Evolutionary conservation across 30 jellyfish, hydroid and myxozoan genomes (phyloP), one percentile per base, ranked within the genome.

Genomic region (Hydractinia echinata): DNA sequence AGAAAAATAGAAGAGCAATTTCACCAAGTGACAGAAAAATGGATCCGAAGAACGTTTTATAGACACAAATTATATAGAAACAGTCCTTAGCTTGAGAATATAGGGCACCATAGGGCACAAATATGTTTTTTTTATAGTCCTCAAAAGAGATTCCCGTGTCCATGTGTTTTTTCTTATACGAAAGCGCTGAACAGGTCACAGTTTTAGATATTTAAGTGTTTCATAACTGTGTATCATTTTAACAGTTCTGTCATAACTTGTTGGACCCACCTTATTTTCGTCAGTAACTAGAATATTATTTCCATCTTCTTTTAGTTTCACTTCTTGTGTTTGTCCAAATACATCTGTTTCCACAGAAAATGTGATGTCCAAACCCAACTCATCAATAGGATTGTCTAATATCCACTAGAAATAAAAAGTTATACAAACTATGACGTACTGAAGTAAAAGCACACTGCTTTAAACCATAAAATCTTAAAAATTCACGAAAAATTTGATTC

Each of bases 271-370:
- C 96, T 94, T 94, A 79, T 94, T 94, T 19, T 72, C 94, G n/a
- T 94, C 96, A 1, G 95, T 94, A 14, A 94, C 99, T 56, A 73
- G 49, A 19, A 85, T 66, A 55, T 77, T 81, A 53, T 72, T 52
- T 53, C 99, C 99, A 13, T 89, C 85, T 2, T 95, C 84, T 51
- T 88, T 94, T 66, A 94, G 68, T 14, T 88, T 95, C 7, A 84
- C 95, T 30, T 68, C 95, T 61, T 83, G 85, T 3, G 83, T 68
- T 77, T 88, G 81, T 8, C 97, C 99, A 83, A 94, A 94, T 7
- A 77, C 96, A 50, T 82, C 91, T 5, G 96, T 73, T 87, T 94
- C 99, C 8, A 94, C 84, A n/a, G 96, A 94, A 78, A 94, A 94
- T 4, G 88, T 81, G 79, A 94, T 21, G 55, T 94, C 99, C 52